Evolutionary conservation across 2,113 vertebrate species (phyloP).

Genomic region (Notiomystis cincta): DNA sequence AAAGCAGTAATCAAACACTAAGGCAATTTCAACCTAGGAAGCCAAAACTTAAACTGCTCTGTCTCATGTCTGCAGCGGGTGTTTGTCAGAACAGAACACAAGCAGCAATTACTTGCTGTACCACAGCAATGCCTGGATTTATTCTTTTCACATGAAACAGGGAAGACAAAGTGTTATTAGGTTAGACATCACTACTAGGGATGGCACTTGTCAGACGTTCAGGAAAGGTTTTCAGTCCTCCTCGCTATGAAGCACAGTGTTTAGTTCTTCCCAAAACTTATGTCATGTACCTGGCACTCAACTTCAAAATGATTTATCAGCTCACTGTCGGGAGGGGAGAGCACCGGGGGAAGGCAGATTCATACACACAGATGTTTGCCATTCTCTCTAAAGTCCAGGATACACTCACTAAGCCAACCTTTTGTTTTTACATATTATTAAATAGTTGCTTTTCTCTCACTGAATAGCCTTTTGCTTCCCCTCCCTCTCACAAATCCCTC

Average conservation of each 20-base stretch:
- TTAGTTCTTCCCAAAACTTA: slow-evolving; percentile 21
- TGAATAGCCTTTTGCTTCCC: neutral
- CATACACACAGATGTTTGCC: neutral
- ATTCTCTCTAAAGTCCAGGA: neutral
- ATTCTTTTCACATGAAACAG: neutral
- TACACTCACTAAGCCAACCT: neutral
- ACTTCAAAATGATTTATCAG: neutral
- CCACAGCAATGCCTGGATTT: neutral
- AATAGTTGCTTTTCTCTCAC: neutral
- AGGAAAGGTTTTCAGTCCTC: neutral
- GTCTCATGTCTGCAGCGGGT: slow-evolving; percentile 20
- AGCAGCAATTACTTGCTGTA: neutral
- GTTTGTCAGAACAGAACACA: slow-evolving; percentile 1
- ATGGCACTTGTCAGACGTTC: neutral
- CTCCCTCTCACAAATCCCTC: neutral
- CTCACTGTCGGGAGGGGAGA: neutral
- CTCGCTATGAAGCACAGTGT: neutral
- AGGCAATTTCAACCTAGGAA: slow-evolving; percentile 47
- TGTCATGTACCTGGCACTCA: slow-evolving; percentile 5
- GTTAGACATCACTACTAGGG: neutral
- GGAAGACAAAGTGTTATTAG: neutral
- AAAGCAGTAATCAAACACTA: slow-evolving; percentile 56
- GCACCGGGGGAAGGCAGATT: neutral
- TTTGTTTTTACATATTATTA: neutral
- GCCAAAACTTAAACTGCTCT: slow-evolving; percentile 50